Conservation (phyloP, 1,140 invertebrate species). For the Caenorhabditis latens region DNA sequence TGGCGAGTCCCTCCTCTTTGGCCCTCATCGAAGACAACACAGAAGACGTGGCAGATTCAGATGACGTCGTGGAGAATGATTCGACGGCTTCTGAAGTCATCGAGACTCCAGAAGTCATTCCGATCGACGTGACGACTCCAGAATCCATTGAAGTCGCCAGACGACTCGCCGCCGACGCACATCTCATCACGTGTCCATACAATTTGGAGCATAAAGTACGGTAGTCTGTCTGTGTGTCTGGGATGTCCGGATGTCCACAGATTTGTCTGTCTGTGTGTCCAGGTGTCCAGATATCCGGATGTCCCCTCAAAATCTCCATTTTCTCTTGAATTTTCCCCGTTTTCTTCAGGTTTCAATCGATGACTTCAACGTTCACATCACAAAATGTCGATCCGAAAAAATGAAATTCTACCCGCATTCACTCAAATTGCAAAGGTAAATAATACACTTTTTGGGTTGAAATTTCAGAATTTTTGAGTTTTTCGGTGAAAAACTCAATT, state of each 20-base stretch:
- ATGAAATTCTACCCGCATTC: constrained; percentile 3
- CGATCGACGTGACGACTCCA: no score
- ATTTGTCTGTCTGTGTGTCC: background rate
- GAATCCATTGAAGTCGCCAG: no score
- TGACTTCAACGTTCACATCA: background rate
- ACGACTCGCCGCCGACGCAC: background rate
- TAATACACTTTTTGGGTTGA: no score
- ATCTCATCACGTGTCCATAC: background rate
- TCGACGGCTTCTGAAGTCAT: no score
- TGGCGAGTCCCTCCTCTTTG: no score
- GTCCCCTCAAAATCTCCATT: background rate
- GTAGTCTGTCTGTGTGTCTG: background rate
- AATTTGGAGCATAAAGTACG: background rate
- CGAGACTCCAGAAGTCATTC: no score
- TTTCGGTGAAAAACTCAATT: background rate
- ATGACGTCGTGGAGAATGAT: no score
- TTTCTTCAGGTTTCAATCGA: constrained; percentile 1
- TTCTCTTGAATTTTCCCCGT: no score
- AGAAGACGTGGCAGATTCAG: no score
- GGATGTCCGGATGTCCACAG: background rate
- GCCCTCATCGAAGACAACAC: no score
- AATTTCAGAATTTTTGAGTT: background rate
- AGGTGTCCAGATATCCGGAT: background rate
- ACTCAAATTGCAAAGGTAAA: constrained; percentile 28
- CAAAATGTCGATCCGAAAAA: background rate